Conservation (phyloP, 1,140 invertebrate species). For the Brachionus rubens region DNA sequence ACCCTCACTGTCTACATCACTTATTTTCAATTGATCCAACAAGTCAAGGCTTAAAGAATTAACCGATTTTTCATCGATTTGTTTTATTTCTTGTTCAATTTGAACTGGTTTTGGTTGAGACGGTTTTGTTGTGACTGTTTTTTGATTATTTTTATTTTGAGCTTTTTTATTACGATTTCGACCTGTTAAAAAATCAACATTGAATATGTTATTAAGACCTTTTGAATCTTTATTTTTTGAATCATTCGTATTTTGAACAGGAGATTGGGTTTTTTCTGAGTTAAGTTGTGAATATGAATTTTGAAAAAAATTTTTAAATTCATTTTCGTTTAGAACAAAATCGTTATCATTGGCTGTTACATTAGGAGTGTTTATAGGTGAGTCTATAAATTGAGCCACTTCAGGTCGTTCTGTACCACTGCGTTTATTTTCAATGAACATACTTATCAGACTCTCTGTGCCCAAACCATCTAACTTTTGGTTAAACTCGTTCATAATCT, state of each 20-base stretch:
- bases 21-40: conserved; percentile 22
- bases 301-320: conserved; percentile 36
- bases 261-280: conserved; percentile 7
- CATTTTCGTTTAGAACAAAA: conserved; percentile 18
- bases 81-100: background rate
- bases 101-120: background rate
- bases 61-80: background rate
- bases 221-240: conserved; percentile 30
- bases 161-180: conserved; percentile 26
- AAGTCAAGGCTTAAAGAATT: conserved; percentile 13
- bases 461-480: background rate
- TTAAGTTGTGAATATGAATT: conserved; percentile 22
- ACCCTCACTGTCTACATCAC: conserved; percentile 25
- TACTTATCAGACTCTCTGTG: background rate
- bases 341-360: background rate
- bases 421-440: conserved; percentile 41
- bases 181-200: conserved; percentile 34
- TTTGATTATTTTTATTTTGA: conserved; percentile 23
- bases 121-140: background rate
- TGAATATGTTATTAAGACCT: conserved; percentile 45
- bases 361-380: background rate
- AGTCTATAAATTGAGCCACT: conserved; percentile 5
- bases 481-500: conserved; percentile 8
- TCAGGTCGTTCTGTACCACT: conserved; percentile 15
- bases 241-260: background rate